Evolutionary conservation across 2,888 invertebrate species (phyloP).

Genomic region (Epirrita christyi): DNA sequence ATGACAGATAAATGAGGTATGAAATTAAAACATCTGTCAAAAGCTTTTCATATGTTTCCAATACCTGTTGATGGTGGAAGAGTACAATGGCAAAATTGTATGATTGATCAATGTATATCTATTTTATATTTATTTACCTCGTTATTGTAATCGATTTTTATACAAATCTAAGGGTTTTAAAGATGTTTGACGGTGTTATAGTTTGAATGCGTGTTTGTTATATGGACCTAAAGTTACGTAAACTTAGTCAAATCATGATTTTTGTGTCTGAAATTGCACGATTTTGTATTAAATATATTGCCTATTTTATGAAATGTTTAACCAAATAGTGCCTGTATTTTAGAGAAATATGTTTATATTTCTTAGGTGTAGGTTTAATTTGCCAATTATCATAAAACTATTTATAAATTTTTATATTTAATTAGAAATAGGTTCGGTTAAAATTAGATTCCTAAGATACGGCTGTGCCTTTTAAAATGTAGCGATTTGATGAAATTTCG

Average conservation of each 20-base stretch:
- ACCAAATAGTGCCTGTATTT: slow-evolving; percentile 56
- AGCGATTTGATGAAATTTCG: slow-evolving; percentile 23
- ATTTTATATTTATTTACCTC: slow-evolving; percentile 16
- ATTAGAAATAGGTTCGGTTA: slow-evolving; percentile 40
- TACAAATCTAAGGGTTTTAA: not conserved
- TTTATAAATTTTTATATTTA: slow-evolving; percentile 47
- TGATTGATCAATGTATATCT: not conserved
- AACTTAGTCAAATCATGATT: slow-evolving; percentile 1
- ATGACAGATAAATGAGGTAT: too few species aligned
- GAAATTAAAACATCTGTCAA: too few species aligned
- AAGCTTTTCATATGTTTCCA: too few species aligned
- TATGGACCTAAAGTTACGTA: not conserved
- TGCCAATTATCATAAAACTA: slow-evolving; percentile 49
- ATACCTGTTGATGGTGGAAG: too few species aligned
- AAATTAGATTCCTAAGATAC: slow-evolving; percentile 42
- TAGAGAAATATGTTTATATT: slow-evolving; percentile 48
- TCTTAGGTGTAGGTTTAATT: slow-evolving; percentile 57
- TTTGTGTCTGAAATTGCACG: slow-evolving; percentile 7
- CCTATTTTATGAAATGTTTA: slow-evolving; percentile 26
- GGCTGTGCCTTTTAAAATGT: slow-evolving; percentile 50
- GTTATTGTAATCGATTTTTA: slow-evolving; percentile 7
- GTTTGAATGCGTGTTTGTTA: not conserved
- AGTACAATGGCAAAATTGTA: too few species aligned
- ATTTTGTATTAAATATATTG: slow-evolving; percentile 11
- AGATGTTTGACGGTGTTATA: not conserved